These are phyloP conservation scores for Chloroceryle aenea DNA, from an alignment of 2,113 vertebrate species.

Conservation along the genomic window DNA sequence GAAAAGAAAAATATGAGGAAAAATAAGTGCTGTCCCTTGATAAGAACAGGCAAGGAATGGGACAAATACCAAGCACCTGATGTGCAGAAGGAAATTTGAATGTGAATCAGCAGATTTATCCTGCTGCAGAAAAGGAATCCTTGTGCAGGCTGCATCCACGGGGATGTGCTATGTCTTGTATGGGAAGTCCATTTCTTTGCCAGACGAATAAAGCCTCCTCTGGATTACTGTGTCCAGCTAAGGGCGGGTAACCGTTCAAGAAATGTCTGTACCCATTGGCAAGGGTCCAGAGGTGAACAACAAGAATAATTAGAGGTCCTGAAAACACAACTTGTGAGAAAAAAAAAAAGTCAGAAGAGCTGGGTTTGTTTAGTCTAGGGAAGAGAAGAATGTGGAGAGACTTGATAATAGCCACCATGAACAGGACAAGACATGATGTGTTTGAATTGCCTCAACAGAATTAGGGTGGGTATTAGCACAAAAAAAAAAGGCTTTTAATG, in stretches of 20 bases:
- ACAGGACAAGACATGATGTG: constrained; percentile 8
- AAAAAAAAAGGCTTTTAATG: background rate
- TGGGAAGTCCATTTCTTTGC: background rate
- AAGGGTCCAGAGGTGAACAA: background rate
- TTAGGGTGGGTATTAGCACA: background rate
- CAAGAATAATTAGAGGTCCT: background rate
- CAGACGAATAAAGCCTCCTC: background rate
- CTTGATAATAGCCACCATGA: constrained; percentile 12
- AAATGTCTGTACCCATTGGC: background rate
- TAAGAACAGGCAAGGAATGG: background rate
- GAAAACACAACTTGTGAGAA: background rate
- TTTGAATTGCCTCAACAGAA: background rate
- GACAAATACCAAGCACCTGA: background rate
- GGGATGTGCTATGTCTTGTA: background rate
- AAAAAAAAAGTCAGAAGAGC: background rate
- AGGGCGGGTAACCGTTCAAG: background rate
- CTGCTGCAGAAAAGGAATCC: background rate
- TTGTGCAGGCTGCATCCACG: background rate
- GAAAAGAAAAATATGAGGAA: background rate
- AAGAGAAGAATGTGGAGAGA: constrained; percentile 18
- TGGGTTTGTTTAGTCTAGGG: constrained; percentile 55
- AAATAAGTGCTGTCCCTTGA: background rate
- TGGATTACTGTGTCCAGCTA: background rate
- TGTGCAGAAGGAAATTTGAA: background rate
- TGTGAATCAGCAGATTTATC: background rate